Base-by-base conservation (phyloP, 2,797 vertebrate species). In the Moxostoma hubbsi region DNA sequence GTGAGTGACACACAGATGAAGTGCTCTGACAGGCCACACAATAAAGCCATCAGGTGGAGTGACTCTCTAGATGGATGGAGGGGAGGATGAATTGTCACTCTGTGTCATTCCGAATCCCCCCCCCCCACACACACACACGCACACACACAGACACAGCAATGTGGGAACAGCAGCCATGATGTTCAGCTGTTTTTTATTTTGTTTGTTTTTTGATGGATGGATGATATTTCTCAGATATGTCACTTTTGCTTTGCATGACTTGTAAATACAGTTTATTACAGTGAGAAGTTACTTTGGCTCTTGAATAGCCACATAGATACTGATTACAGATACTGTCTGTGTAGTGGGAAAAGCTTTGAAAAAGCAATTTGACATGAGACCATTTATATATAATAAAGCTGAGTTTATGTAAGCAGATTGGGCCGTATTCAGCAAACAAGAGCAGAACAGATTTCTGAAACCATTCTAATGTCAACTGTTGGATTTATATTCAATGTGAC, bases 21-120 rank as follows among this genome's bases (percentile, higher is more conserved):
- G 95, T 92, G 93, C 92, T 81, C 93, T 96, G 97, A 96, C 96
- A 94, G 95, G 92, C 90, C 81, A 91, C 95, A 96, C 95, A 97
- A 95, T 96, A 94, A 95, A 94, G 90, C 93, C 94, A 92, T 96
- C 95, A 95, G 95, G 95, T 95, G 94, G 94, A 90, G 89, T 97
- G 96, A 96, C 97, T 94, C 91, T 94, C 94, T 95, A 95, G 95
- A 95, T 87, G 92, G 91, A 92, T 91, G 89, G 94, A 93, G 93
- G 93, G 93, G 93, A 84, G 93, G 92, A 94, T 93, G 94, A 92
- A 94, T 96, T 94, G 95, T 96, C 95, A 90, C 92, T 92, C 94
- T 95, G 94, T 96, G 95, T 94, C 93, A 93, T 87, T 73, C 90
- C 89, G 91, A 87, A 93, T 92, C 93, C 94, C 93, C 24, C 24